phyloP scores from a whole-genome alignment of 2,113 vertebrate species.

The Scalopus aquaticus region DNA sequence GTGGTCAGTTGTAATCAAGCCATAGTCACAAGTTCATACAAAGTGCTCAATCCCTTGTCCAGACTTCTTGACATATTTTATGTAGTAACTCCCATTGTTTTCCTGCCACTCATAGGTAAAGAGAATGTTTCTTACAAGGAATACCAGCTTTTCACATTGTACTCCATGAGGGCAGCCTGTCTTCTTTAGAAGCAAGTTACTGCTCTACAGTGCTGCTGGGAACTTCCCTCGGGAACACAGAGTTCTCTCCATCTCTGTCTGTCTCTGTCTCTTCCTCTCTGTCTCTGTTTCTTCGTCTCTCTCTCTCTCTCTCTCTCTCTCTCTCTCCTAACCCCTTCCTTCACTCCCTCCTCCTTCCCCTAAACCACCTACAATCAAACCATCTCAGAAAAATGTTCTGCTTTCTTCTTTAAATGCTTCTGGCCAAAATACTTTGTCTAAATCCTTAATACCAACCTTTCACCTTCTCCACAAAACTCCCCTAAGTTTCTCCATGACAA shows the following conservation, averaged over 20 bases:
- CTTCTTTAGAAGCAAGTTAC: not conserved
- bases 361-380: too few species aligned
- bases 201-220: not conserved
- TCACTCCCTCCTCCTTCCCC: not conserved
- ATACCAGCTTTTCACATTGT: not conserved
- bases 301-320: rapidly evolving
- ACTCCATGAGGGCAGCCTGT: not conserved
- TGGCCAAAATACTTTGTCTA: conserved; percentile 44
- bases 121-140: not conserved
- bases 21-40: not conserved
- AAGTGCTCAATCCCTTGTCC: not conserved
- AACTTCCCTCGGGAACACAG: not conserved
- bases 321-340: not conserved
- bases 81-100: not conserved
- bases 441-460: conserved; percentile 26
- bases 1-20: too few species aligned
- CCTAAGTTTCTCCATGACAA: not conserved
- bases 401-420: conserved; percentile 1
- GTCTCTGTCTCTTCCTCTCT: not conserved
- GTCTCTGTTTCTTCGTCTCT: not conserved
- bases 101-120: not conserved
- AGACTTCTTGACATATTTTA: too few species aligned
- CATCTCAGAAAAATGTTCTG: not conserved
- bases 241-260: not conserved
- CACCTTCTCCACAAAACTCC: conserved; percentile 42